Evolutionary conservation across 2,888 invertebrate species (phyloP), one percentile per base, ranked within the genome.

Genomic region (Neoascia interrupta): DNA sequence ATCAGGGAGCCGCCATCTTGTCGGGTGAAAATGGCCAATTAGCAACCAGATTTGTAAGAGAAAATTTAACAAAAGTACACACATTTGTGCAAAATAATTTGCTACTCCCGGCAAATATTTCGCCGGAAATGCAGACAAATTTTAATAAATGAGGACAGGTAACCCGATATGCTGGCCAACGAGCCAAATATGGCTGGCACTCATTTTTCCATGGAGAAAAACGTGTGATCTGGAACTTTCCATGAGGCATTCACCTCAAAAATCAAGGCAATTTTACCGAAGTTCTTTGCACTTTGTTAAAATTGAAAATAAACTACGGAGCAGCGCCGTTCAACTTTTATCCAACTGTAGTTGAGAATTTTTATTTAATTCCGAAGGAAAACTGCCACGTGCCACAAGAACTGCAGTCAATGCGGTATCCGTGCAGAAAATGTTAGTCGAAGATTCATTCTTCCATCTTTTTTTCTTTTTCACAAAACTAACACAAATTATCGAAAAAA

Each of bases 191-290:
- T 76, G 76, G 76, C 75, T 58, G 58, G 41, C 31, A 31, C 31
- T 31, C 47, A 19, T 23, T 49, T 36, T 63, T 49, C 21, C 16
- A 37, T 31, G 8, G 31, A 31, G 8, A 31, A 3, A 63, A 72
- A 72, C 70, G 64, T 76, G 72, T 76, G 31, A 31, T 76, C 76
- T 64, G 47, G 76, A 76, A 72, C 31, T 39, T 72, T 76, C 76
- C 31, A 31, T 31, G 4, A 3, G 8, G 10, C 41, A 26, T 16
- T 16, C 36, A 60, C 18, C 49, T n/a, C n/a, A n/a, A n/a, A n/a
- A n/a, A n/a, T n/a, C n/a, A n/a, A n/a, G n/a, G n/a, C n/a, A n/a
- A n/a, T n/a, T n/a, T n/a, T n/a, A n/a, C n/a, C n/a, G n/a, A n/a
- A n/a, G n/a, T n/a, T n/a, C n/a, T n/a, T n/a, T n/a, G n/a, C n/a